Evolutionary conservation across 2,113 vertebrate species (phyloP), one percentile per base, ranked within the genome.

Genomic region (Lepus timidus): DNA sequence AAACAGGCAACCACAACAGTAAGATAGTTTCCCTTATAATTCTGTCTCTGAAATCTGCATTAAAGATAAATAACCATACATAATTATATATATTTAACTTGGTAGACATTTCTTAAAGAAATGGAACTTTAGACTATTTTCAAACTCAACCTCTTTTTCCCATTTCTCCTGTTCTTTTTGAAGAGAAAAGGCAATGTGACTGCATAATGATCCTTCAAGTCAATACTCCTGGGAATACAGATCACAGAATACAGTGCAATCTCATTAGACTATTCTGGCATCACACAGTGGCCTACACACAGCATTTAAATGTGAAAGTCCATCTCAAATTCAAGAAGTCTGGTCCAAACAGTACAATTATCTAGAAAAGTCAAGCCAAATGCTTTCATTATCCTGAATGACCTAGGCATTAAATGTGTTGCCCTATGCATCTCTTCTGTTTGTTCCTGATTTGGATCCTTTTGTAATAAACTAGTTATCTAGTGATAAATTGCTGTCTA

Each of bases 71-170:
- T 88, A 91, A 78, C 49, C 82, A 79, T 76, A 70, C 52, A 16
- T 94, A 91, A 94, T 79, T 74, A 85, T 74, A 93, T 78, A 64
- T 85, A 91, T 90, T 75, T 95, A 88, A 96, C 91, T 83, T 90
- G 61, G 82, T 58, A 95, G 94, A 71, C 55, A 55, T 95, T 91
- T 95, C 70, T 75, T 65, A 82, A 81, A 91, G 85, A 80, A 74
- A 86, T 68, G 67, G 58, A 92, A 91, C 71, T 79, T 88, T 27
- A 55, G 4, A 70, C 62, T 64, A 61, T 95, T 95, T 97, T 92
- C 81, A 92, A 75, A 71, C 27, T n/a, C 85, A n/a, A 52, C 64
- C 55, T 79, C 58, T 36, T 75, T 70, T 79, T n/a, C 68, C 74
- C 39, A 29, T 61, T 89, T 86, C 36, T 89, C 4, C 39, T 67